Evolutionary conservation across 2,797 vertebrate genomes (phyloP), one percentile per base, ranked within the genome.

Genomic region (Microchirus variegatus): DNA sequence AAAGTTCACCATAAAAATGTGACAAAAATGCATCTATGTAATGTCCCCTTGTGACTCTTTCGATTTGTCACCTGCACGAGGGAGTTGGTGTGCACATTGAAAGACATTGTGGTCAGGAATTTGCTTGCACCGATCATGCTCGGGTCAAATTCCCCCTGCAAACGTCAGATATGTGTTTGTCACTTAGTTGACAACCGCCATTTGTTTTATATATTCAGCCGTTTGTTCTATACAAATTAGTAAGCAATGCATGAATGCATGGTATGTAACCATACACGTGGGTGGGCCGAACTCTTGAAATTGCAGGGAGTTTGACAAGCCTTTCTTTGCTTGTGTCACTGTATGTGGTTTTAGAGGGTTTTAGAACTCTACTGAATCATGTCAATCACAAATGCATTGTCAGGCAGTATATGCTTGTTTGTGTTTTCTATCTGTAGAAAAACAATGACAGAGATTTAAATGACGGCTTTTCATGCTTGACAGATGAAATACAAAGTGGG

Each of bases 211-310:
- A 53, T 48, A 63, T 69, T 73, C 66, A 75, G 61, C 77, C 53
- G 41, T 66, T 77, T 49, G 57, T 42, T 58, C 26, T 82, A 79
- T 85, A 66, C 66, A 62, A 74, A 63, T 89, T 81, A 76, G 62
- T 16, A 58, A 80, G 62, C 43, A 73, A 76, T 84, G 64, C 68
- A 60, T 77, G 75, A 69, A 78, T 71, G 67, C 52, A 26, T 65
- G 82, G 81, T 47, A 85, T 85, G 61, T 53, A 44, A 59, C 17
- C 17, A 48, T 70, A 41, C 52, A 63, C 66, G 65, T 60, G 59
- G n/a, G 58, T 49, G 54, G 45, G 26, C 54, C 48, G 47, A 50
- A 55, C 48, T 40, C 31, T 9, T 52, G 37, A 56, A 60, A 65
- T 22, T 44, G n/a, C 22, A 40, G 53, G 56, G 31, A 31, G 31